Percentiles rank a stretch among this genome's conserved stretches.
phyloP scores from a whole-genome alignment of 2,797 vertebrate genomes.

The Muscicapa striata region DNA sequence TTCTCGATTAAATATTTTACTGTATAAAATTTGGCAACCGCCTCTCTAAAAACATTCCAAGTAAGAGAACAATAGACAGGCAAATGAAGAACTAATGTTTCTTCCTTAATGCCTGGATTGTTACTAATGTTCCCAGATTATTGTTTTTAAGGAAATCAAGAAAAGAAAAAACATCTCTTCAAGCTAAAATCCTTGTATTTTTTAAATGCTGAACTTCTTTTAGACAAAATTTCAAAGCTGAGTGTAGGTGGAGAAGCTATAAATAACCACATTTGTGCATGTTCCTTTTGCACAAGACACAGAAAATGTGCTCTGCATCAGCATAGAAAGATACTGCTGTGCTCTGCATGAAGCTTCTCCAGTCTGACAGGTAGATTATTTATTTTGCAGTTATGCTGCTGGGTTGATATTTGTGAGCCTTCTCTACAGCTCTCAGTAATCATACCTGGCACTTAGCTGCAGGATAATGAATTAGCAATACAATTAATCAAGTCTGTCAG shows the following conservation, averaged over 20 bases:
- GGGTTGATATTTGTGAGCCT: background rate
- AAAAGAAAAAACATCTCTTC: background rate
- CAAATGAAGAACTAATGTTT: conserved; percentile 58
- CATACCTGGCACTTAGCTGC: background rate
- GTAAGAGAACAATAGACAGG: conserved; percentile 51
- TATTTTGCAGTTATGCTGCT: background rate
- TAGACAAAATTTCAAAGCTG: conserved; percentile 26
- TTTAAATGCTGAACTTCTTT: conserved; percentile 29
- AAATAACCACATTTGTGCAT: conserved; percentile 57
- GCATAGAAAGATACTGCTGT: background rate
- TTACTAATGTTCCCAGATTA: conserved; percentile 39
- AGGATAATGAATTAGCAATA: background rate
- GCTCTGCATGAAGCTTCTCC: background rate
- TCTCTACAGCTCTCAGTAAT: background rate
- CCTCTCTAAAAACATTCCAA: conserved; percentile 56
- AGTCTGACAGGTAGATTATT: conserved; percentile 18
- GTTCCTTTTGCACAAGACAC: conserved; percentile 30
- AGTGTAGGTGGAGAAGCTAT: conserved; percentile 52
- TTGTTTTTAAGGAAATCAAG: conserved; percentile 8
- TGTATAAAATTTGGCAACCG: conserved; percentile 49
- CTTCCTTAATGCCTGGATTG: conserved; percentile 18
- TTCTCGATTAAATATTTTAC: conserved; percentile 47
- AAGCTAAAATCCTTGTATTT: background rate
- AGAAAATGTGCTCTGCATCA: conserved; percentile 49
- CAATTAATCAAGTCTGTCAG: background rate